Evolutionary conservation across 23 tunicate species (phyloP).

Genomic region (Halocynthia aurantium): DNA sequence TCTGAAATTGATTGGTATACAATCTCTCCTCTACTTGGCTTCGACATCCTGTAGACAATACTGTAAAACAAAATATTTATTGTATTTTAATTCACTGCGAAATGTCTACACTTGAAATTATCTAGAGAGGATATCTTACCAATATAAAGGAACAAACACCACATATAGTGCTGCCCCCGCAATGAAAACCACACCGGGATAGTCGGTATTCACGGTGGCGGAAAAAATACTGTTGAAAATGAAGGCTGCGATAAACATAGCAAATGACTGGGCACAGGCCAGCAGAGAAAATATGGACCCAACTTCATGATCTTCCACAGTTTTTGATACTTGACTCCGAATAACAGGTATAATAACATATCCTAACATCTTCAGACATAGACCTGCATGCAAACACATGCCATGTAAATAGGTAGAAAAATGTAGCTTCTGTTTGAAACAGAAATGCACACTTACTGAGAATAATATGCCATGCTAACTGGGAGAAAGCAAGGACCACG

Average conservation of each 20-base stretch:
- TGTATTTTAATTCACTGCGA: too few relatives aligned
- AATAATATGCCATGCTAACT: not conserved
- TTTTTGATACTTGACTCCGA: slow-evolving; percentile 59
- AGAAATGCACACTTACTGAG: not conserved
- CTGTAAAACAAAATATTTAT: too few relatives aligned
- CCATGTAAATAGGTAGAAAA: too few relatives aligned
- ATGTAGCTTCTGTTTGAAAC: too few relatives aligned
- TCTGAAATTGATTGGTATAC: too few relatives aligned
- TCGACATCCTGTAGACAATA: too few relatives aligned
- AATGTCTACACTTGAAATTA: too few relatives aligned
- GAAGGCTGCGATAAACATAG: slow-evolving; percentile 31
- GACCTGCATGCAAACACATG: slow-evolving; percentile 10
- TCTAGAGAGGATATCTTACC: slow-evolving; percentile 6
- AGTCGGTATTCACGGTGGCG: slow-evolving; percentile 32
- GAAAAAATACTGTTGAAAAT: slow-evolving; percentile 50
- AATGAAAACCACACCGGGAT: slow-evolving; percentile 45
- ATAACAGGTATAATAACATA: slow-evolving; percentile 33
- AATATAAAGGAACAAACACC: slow-evolving; percentile 9
- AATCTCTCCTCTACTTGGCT: too few relatives aligned
- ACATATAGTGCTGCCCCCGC: slow-evolving; percentile 31
- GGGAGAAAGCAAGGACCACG: slow-evolving; percentile 15
- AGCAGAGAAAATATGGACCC: slow-evolving; percentile 59
- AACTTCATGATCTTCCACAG: slow-evolving; percentile 20
- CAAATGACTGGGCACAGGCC: slow-evolving; percentile 22
- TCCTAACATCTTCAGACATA: slow-evolving; percentile 18